Conservation (phyloP, 1,140 invertebrate species). For the Lepidurus apus region DNA sequence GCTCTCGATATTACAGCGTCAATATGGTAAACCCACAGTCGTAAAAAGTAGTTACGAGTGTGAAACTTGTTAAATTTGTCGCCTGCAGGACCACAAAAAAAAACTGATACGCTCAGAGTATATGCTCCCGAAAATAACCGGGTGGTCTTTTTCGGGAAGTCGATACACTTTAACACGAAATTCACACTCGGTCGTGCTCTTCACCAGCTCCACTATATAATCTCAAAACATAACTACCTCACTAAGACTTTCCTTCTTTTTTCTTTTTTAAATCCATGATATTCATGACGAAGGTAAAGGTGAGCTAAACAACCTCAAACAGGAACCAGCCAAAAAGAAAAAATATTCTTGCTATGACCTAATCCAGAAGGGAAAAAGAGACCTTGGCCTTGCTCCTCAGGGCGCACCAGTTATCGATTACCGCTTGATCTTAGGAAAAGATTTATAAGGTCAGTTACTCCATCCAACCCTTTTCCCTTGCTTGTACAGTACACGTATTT, state of each 20-base stretch:
- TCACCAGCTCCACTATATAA: background rate
- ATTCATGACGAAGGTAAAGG: background rate
- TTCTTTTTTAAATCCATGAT: background rate
- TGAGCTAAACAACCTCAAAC: background rate
- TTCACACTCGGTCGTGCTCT: slow-evolving; percentile 20
- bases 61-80: background rate
- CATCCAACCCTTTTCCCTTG: background rate
- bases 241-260: too few relatives aligned
- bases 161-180: slow-evolving; percentile 5
- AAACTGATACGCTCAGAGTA: background rate
- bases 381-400: background rate
- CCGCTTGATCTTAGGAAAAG: background rate
- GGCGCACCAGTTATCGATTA: background rate
- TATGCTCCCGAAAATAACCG: background rate
- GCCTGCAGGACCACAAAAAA: background rate
- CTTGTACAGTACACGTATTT: background rate
- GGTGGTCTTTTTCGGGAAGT: background rate
- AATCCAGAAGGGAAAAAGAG: background rate
- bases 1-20: background rate
- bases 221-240: background rate
- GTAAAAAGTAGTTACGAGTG: background rate
- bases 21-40: slow-evolving; percentile 18
- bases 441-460: slow-evolving; percentile 8
- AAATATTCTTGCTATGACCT: too few relatives aligned
- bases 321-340: too few relatives aligned